phyloP scores from a whole-genome alignment of 2,888 invertebrate genomes.

The Conomelus anceps region DNA sequence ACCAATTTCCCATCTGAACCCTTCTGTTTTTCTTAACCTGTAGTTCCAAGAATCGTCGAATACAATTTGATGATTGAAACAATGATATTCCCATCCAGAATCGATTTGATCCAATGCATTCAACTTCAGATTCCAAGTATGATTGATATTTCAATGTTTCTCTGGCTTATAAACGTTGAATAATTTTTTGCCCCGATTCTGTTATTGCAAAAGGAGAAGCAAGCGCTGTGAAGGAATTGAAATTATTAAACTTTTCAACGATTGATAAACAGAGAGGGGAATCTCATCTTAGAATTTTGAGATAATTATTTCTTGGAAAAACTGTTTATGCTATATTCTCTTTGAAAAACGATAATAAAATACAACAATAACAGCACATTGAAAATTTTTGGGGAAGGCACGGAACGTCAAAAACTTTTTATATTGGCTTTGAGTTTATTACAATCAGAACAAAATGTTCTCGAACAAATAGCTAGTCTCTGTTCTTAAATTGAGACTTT shows the following conservation, averaged over 20 bases:
- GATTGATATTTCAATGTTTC: background rate
- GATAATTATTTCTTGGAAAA: background rate
- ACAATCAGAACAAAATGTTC: background rate
- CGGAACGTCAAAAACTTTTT: background rate
- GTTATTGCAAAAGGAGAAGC: background rate
- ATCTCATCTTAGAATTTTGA: background rate
- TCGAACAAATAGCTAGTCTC: no score
- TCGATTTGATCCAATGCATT: background rate
- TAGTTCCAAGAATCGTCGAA: background rate
- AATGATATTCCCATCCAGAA: background rate
- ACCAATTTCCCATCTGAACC: background rate
- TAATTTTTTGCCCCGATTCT: background rate
- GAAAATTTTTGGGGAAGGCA: background rate
- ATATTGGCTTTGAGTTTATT: background rate
- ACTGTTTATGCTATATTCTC: background rate
- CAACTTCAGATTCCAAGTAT: no score
- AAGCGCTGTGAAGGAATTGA: background rate
- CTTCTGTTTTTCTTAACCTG: background rate
- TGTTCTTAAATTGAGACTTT: no score
- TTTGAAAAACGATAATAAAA: background rate
- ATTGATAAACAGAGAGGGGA: background rate
- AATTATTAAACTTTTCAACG: background rate
- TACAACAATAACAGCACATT: background rate
- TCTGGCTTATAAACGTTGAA: background rate
- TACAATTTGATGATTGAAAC: background rate